phyloP scores from a whole-genome alignment of 1,140 invertebrate species.

The Trichoplusia ni region DNA sequence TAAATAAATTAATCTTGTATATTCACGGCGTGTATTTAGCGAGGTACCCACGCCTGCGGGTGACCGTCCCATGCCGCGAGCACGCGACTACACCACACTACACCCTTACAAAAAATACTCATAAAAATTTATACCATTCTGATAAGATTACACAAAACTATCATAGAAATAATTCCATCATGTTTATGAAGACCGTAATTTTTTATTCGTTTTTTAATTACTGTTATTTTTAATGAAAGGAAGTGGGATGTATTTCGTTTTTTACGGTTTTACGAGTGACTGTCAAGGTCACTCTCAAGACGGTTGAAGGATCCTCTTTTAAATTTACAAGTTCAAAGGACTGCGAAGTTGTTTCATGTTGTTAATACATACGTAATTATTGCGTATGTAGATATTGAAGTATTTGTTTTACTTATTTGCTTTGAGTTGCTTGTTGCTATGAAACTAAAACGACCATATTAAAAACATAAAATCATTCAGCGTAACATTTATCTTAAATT shows the following conservation, averaged over 20 bases:
- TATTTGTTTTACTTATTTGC: too few species aligned
- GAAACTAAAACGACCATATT: too few species aligned
- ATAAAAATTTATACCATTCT: conserved; percentile 11
- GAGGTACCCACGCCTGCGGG: neutral
- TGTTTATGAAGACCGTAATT: conserved; percentile 2
- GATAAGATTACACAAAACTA: conserved; percentile 21
- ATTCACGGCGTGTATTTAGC: neutral
- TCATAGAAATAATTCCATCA: conserved; percentile 16
- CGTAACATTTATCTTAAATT: too few species aligned
- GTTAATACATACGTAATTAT: too few species aligned
- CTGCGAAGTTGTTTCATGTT: too few species aligned
- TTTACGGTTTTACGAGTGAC: neutral
- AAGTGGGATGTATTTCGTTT: neutral
- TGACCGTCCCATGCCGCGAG: neutral
- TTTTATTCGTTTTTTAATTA: conserved; percentile 20
- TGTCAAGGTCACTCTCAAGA: neutral
- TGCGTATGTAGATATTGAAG: too few species aligned
- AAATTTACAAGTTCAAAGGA: too few species aligned
- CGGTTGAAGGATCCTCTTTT: neutral
- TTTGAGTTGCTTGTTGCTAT: too few species aligned
- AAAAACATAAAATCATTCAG: too few species aligned
- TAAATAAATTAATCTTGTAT: too few species aligned
- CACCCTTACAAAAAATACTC: neutral
- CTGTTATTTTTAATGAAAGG: neutral
- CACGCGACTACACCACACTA: neutral